A percentile compares a stretch with the other conserved stretches of the same genome.
These are phyloP conservation scores for Magallana gigas DNA, from an alignment of 1,140 invertebrate genomes.

Conservation along the genomic window DNA sequence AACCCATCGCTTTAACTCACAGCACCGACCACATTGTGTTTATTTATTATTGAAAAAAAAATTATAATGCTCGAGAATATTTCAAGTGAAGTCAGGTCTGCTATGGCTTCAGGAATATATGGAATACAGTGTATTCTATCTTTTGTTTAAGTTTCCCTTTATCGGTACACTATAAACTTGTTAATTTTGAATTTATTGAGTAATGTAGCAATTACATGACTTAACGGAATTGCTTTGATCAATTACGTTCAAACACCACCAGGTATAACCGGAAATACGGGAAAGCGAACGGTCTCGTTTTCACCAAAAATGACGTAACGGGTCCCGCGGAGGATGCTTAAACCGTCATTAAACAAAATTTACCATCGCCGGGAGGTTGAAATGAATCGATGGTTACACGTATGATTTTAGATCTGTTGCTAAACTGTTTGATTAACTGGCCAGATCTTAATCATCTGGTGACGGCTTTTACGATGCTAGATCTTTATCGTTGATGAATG, in stretches of 20 bases:
- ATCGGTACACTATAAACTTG: too few relatives aligned
- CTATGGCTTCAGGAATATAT: too few relatives aligned
- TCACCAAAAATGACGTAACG: not conserved
- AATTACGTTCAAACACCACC: not conserved
- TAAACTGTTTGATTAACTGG: not conserved
- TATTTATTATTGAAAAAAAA: not conserved
- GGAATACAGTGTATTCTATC: too few relatives aligned
- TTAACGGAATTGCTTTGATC: too few relatives aligned
- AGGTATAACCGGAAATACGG: not conserved
- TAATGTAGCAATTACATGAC: too few relatives aligned
- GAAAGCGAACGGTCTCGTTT: not conserved
- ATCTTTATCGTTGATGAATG: not conserved
- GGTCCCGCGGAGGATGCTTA: not conserved
- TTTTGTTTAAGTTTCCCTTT: too few relatives aligned
- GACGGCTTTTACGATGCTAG: not conserved
- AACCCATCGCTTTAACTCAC: not conserved
- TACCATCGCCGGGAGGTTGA: not conserved
- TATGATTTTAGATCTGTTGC: not conserved
- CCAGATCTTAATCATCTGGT: not conserved
- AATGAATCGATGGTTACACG: slow-evolving; percentile 8
- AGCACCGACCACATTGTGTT: not conserved
- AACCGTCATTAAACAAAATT: not conserved
- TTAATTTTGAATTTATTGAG: too few relatives aligned
- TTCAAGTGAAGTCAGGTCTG: too few relatives aligned
- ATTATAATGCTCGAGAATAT: too few relatives aligned